phyloP scores from a whole-genome alignment of 2,888 invertebrate species.

The Cantharis nigra region DNA sequence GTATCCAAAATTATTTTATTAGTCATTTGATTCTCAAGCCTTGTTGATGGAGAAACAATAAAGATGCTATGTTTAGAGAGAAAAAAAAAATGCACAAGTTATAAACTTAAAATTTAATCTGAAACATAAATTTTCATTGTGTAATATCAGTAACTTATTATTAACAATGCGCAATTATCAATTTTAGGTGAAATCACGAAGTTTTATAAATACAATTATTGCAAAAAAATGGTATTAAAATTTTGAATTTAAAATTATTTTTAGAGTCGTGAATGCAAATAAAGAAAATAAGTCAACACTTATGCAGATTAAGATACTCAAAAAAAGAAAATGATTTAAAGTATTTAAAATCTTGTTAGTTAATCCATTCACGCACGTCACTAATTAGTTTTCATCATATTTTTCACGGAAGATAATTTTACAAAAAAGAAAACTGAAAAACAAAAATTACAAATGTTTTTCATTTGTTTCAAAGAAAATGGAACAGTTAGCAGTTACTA shows the following conservation, averaged over 20 bases:
- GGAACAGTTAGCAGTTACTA: no score
- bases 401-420: no score
- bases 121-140: background rate
- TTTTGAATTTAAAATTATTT: background rate
- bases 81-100: background rate
- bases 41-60: background rate
- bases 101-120: background rate
- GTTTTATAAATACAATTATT: background rate
- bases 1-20: background rate
- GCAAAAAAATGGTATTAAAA: background rate
- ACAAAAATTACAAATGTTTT: no score
- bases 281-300: background rate
- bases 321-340: background rate
- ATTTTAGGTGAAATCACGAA: background rate
- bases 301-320: background rate
- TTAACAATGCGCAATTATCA: background rate
- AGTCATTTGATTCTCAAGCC: background rate
- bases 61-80: background rate
- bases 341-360: background rate
- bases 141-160: background rate
- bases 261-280: background rate
- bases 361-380: background rate
- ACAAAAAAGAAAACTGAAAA: no score
- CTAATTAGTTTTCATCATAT: background rate
- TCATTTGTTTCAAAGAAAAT: no score